Conservation (phyloP, 1,140 invertebrate species). For the Paracyclopina nana region DNA sequence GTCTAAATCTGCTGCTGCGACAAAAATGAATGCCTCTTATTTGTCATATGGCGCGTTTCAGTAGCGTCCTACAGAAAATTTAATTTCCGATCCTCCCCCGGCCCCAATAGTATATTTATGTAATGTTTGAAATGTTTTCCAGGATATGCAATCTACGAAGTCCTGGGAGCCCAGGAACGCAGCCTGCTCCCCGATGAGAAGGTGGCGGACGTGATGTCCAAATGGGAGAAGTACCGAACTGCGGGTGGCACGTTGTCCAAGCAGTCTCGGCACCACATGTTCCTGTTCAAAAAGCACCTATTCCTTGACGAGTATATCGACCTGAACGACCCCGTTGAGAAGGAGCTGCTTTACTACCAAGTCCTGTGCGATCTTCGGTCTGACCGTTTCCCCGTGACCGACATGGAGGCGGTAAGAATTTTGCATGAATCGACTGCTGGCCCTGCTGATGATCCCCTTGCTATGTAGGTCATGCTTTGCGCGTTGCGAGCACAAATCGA, state of each 20-base stretch:
- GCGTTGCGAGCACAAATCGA: conserved; percentile 82
- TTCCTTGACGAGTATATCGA: conserved; percentile 69
- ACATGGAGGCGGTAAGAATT: conserved; percentile 63
- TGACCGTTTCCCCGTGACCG: conserved; percentile 70
- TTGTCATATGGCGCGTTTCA: too few species aligned
- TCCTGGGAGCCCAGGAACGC: conserved; percentile 56
- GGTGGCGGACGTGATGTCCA: conserved; percentile 75
- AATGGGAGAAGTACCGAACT: conserved; percentile 47
- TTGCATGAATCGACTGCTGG: not conserved
- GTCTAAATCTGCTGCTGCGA: too few species aligned
- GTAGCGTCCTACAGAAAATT: too few species aligned
- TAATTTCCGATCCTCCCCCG: not conserved
- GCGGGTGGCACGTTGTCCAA: conserved; percentile 16
- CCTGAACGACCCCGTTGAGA: conserved; percentile 67
- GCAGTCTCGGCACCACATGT: conserved; percentile 23
- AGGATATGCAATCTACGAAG: conserved; percentile 58
- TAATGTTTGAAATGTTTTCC: conserved; percentile 4
- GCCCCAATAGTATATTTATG: not conserved
- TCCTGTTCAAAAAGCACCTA: conserved; percentile 77
- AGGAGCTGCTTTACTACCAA: conserved; percentile 89
- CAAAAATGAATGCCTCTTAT: too few species aligned
- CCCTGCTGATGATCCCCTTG: conserved; percentile 18
- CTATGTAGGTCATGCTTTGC: conserved; percentile 64
- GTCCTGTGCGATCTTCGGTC: conserved; percentile 68
- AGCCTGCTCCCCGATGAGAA: conserved; percentile 64